Conservation (phyloP, 2,113 vertebrate species). For the Alethe diademata region DNA sequence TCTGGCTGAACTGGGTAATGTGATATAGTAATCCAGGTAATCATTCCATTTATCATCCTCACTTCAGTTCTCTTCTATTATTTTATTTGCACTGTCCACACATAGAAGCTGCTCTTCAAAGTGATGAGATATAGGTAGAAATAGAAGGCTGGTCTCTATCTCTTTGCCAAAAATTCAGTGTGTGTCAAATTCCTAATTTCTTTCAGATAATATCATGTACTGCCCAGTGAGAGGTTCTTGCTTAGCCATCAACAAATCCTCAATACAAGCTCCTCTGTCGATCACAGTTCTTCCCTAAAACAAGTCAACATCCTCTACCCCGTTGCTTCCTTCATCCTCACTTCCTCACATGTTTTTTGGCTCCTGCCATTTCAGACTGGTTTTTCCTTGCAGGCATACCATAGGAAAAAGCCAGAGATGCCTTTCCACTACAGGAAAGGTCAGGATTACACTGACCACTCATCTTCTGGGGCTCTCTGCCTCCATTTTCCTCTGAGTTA, state of each 20-base stretch:
- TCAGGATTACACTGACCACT: not conserved
- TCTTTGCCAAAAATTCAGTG: not conserved
- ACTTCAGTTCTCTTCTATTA: not conserved
- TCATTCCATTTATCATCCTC: not conserved
- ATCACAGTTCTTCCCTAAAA: not conserved
- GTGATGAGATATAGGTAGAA: not conserved
- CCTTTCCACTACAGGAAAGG: not conserved
- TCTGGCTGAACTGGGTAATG: not conserved
- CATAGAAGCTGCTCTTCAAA: not conserved
- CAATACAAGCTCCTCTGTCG: not conserved
- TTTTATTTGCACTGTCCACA: not conserved
- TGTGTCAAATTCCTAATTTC: not conserved
- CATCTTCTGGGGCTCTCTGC: not conserved
- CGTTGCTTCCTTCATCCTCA: not conserved
- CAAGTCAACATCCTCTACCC: not conserved
- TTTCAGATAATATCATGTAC: not conserved
- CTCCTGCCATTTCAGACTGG: not conserved
- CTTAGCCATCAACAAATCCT: not conserved
- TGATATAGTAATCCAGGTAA: not conserved
- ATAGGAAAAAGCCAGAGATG: not conserved
- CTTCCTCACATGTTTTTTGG: not conserved
- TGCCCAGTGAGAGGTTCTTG: not conserved
- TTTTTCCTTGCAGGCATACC: fast-evolving
- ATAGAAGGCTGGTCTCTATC: not conserved
- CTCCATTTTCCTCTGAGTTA: not conserved